Conservation (phyloP, 2,113 vertebrate genomes). For the Callopanchax toddi region DNA sequence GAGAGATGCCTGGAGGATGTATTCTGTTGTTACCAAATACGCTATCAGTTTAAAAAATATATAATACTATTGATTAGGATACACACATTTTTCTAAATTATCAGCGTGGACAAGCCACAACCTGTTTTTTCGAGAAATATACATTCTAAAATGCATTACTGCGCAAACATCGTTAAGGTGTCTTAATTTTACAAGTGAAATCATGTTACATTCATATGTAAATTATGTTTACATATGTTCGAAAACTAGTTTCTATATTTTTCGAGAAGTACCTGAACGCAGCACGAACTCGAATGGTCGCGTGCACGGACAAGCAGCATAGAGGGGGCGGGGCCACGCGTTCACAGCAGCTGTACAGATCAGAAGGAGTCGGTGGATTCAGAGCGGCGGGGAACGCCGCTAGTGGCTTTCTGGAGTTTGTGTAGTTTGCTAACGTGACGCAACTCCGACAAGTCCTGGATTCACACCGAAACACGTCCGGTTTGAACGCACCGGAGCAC, state of each 20-base stretch:
- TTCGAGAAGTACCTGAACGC: neutral
- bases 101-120: neutral
- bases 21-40: too few species aligned
- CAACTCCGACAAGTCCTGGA: neutral
- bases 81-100: too few species aligned
- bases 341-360: neutral
- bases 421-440: too few species aligned
- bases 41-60: too few species aligned
- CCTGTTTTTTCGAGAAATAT: neutral
- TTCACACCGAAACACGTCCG: neutral
- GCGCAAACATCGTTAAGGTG: neutral
- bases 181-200: neutral
- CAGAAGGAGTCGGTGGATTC: neutral
- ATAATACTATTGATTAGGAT: too few species aligned
- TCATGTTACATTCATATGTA: neutral
- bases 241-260: neutral
- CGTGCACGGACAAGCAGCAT: neutral
- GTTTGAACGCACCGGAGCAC: neutral
- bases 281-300: neutral
- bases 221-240: too few species aligned
- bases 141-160: neutral
- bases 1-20: too few species aligned
- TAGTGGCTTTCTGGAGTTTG: too few species aligned
- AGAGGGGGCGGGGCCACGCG: neutral
- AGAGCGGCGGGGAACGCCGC: neutral